Evolutionary conservation across 2,888 invertebrate genomes (phyloP).

Genomic region (Hemithea aestivaria): DNA sequence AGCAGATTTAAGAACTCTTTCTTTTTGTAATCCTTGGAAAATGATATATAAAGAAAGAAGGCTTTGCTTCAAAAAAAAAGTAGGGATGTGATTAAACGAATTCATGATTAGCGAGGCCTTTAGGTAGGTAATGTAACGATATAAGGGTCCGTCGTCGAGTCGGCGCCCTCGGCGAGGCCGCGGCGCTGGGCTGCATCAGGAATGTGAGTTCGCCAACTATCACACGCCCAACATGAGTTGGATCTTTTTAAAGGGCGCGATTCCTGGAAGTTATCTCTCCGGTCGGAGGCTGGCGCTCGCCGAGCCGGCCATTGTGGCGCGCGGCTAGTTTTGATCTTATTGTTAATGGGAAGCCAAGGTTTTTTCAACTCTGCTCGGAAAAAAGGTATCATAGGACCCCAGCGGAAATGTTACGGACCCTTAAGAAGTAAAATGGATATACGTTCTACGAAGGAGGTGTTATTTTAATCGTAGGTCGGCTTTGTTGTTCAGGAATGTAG

Average conservation of each 20-base stretch:
- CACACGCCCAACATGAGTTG: slow-evolving; percentile 74
- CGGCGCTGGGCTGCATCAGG: slow-evolving; percentile 34
- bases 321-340: slow-evolving; percentile 79
- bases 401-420: slow-evolving; percentile 77
- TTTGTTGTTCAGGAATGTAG: slow-evolving; percentile 77
- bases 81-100: too few species aligned
- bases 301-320: slow-evolving; percentile 67
- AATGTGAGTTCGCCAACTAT: slow-evolving; percentile 66
- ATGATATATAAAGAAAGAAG: too few species aligned
- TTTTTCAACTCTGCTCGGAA: slow-evolving; percentile 71
- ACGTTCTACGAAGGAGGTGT: slow-evolving; percentile 76
- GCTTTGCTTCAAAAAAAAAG: too few species aligned
- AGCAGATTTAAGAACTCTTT: too few species aligned
- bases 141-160: slow-evolving; percentile 16
- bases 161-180: slow-evolving; percentile 32
- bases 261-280: slow-evolving; percentile 71
- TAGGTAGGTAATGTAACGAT: too few species aligned
- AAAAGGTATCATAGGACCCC: slow-evolving; percentile 74
- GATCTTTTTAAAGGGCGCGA: slow-evolving; percentile 69
- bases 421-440: slow-evolving; percentile 75
- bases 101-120: too few species aligned
- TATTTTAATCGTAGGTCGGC: slow-evolving; percentile 76
- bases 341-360: slow-evolving; percentile 78
- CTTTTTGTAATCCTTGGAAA: too few species aligned
- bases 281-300: slow-evolving; percentile 73